Conservation (phyloP, 2,888 invertebrate genomes). For the Onchidella celtica region DNA sequence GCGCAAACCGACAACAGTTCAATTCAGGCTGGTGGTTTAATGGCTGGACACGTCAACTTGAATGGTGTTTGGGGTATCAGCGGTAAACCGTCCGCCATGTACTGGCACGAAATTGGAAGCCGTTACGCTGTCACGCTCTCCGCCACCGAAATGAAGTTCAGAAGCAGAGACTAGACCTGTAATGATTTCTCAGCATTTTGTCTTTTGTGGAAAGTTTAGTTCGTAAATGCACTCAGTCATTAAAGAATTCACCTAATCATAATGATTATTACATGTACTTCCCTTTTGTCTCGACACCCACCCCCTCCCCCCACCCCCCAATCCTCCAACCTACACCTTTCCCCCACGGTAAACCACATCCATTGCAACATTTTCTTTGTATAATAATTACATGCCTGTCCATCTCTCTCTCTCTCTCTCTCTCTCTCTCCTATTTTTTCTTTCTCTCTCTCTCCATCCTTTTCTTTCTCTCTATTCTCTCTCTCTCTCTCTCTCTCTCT, state of each 20-base stretch:
- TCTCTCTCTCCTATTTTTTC: not conserved
- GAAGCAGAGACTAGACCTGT: no score
- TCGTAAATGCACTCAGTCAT: no score
- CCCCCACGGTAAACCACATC: not conserved
- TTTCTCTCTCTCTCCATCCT: not conserved
- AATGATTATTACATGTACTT: no score
- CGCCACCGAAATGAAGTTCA: slow-evolving; percentile 35
- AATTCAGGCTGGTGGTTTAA: slow-evolving; percentile 30
- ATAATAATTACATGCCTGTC: no score
- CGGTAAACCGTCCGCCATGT: slow-evolving; percentile 10
- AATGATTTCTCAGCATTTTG: no score
- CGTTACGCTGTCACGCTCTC: not conserved
- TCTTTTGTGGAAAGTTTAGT: no score
- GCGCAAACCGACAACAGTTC: no score
- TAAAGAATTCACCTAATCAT: not conserved
- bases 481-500: not conserved
- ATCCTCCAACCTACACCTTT: no score
- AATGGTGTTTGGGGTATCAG: slow-evolving; percentile 33
- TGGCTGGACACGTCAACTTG: slow-evolving; percentile 21
- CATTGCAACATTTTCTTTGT: not conserved
- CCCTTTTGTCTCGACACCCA: slow-evolving; percentile 7
- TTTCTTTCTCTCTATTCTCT: not conserved
- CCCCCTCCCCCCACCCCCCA: no score
- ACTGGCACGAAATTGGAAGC: slow-evolving; percentile 21
- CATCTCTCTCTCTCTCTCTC: no score